Base-by-base conservation (phyloP, 2,888 invertebrate species). In the Rhabditoides inermis region DNA sequence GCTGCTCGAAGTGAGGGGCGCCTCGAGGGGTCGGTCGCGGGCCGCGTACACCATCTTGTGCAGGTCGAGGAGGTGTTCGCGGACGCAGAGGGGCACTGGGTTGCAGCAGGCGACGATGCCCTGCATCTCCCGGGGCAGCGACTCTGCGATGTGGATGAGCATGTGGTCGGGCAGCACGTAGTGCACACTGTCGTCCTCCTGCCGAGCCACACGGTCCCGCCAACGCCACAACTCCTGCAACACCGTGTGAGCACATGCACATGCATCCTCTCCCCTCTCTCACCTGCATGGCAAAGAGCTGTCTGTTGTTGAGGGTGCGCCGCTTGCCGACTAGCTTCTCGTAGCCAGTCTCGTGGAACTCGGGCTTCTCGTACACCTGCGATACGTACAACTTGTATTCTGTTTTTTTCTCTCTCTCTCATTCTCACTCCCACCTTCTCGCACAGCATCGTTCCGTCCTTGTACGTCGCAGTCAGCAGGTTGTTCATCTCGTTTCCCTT, bases 151-250 rank as follows among this genome's bases (percentile, higher is more conserved):
- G 75, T 88, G 85, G 49, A 94, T 76, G 79, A 98, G 77, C 91
- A 92, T 91, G 78, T 94, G 91, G 79, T 91, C 91, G 0, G 95
- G 94, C 53, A 98, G 80, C 44, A 98, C 86, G 78, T 88, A 95
- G 32, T 86, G 86, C 60, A 83, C 82, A 76, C 92, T 91, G 78
- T 98, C 95, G 78, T 98, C 98, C 73, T 90, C 86, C 50, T 82
- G 78, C 27, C 95, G 81, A 0, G 92, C 90, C 5, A 85, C 81
- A 18, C 79, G 73, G 78, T 98, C 92, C 42, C 98, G 82, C 95
- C 95, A 98, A 46, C 82, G 81, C 77, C 85, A 90, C 15, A 95
- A 78, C 69, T 86, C 82, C 62, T 84, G 84, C 30, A 95, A n/a
- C n/a, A n/a, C n/a, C n/a, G n/a, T n/a, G n/a, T n/a, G n/a, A n/a